phyloP scores from a whole-genome alignment of 2,113 vertebrate species.

The Erythrocercus mccallii region DNA sequence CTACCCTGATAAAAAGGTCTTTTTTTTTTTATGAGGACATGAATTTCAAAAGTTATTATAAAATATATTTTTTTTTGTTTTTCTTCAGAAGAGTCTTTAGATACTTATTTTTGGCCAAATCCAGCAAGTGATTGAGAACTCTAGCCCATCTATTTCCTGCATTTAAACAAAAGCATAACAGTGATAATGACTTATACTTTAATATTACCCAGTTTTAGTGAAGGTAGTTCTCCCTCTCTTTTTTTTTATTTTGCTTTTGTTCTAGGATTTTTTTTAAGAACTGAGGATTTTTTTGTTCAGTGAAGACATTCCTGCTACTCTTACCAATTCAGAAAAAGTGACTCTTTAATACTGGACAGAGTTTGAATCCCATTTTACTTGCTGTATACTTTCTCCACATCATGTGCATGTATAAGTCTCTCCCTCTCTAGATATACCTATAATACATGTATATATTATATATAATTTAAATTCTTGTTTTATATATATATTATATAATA shows the following conservation, averaged over 20 bases:
- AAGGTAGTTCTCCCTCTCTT: not conserved
- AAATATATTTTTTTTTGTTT: not conserved
- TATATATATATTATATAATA: not conserved
- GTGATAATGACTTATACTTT: not conserved
- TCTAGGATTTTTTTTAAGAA: not conserved
- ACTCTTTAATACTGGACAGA: not conserved
- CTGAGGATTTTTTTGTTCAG: not conserved
- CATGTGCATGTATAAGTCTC: not conserved
- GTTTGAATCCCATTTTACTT: not conserved
- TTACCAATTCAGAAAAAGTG: not conserved
- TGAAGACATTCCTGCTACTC: not conserved
- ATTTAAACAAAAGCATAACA: not conserved
- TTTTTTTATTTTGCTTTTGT: not conserved
- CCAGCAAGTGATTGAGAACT: not conserved
- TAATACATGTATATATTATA: not conserved
- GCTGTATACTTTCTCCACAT: not conserved
- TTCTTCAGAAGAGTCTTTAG: not conserved
- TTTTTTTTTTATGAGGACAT: not conserved
- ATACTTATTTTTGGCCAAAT: not conserved
- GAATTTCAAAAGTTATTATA: not conserved
- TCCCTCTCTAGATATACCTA: not conserved
- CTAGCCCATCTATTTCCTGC: not conserved
- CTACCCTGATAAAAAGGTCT: not conserved
- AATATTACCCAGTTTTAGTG: not conserved
- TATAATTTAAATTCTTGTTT: not conserved